Evolutionary conservation across 2,888 invertebrate species (phyloP), one percentile per base, ranked within the genome.

Genomic region (Pristionchus arcanus): DNA sequence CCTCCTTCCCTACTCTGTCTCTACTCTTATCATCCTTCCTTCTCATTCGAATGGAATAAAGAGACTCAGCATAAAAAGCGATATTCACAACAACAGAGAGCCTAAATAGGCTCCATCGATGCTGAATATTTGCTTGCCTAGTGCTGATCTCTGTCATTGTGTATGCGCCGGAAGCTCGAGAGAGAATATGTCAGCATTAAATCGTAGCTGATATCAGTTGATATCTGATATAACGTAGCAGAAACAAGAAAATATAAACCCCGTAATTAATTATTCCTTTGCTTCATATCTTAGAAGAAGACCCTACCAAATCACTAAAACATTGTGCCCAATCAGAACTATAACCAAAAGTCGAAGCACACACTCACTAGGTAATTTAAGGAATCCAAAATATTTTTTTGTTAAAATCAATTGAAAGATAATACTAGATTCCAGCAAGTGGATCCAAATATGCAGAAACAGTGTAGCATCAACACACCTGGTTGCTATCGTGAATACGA

Each of bases 31-130:
- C 74, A 42, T 42, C 74, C 74, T 31, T n/a, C n/a, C 37, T 37
- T 42, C 74, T 21, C 74, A 42, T 74, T 37, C 74, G 74, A 11
- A 37, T 21, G 37, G 74, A 74, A 74, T 74, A 74, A 74, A 74
- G 74, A 34, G 37, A 74, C 34, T 25, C 68, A 74, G 34, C 74
- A 74, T 37, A 74, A 74, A 71, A 74, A 25, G 31, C 68, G 31
- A 31, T n/a, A n/a, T 68, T 68, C 21, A 11, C 28, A 31, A 68
- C 28, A 66, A 28, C 66, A 28, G 15, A 28, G 15, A 5, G 4
- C 68, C 68, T 31, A 68, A 68, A 68, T 68, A 34, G 68, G 31
- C 15, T 68, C 68, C 31, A 11, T n/a, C 63, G 25, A 68, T 68
- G 28, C 68, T 31, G 68, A 34, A 68, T 68, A 25, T 25, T 11